Evolutionary conservation across 2,797 vertebrate genomes (phyloP), one percentile per base, ranked within the genome.

Genomic region (Alcedo atthis): DNA sequence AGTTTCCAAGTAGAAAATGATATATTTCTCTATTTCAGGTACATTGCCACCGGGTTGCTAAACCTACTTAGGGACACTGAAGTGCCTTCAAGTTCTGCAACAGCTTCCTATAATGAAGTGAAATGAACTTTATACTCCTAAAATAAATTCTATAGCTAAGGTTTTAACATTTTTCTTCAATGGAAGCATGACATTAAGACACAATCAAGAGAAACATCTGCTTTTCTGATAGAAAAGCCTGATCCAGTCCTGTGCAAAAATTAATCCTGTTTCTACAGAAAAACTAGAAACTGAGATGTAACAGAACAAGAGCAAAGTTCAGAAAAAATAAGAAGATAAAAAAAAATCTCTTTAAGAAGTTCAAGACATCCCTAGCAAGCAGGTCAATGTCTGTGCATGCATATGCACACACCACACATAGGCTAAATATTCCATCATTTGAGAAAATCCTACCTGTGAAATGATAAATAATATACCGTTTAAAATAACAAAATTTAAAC

Each of bases 391-490:
- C 76, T 54, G 57, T 21, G 7, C 85, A 76, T 55, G 69, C 66
- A 88, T 30, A 75, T 1, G 0, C 35, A 57, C 69, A 81, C 55
- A 62, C 33, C 58, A 75, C 57, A 54, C 71, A 74, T 61, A 91
- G 61, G 22, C 61, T 84, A 70, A 46, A 46, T 25, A 42, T 32
- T 24, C 75, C 0, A 1, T 58, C 66, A 61, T 49, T 78, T 80
- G 17, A 59, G 48, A 79, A 90, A 92, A 90, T 33, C 57, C 92
- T 87, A 89, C 61, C 64, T 70, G 49, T 74, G 37, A 92, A 87
- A 24, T 37, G 14, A 75, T 45, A 91, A 81, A 79, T 32, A 85
- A 69, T 20, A 62, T 2, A 6, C 20, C 26, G 40, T 62, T 70
- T 64, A 58, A 91, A 94, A 48, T 15, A 67, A 63, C 17, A 78